phyloP scores from a whole-genome alignment of 2,888 invertebrate species.

The Cotesia congregata region DNA sequence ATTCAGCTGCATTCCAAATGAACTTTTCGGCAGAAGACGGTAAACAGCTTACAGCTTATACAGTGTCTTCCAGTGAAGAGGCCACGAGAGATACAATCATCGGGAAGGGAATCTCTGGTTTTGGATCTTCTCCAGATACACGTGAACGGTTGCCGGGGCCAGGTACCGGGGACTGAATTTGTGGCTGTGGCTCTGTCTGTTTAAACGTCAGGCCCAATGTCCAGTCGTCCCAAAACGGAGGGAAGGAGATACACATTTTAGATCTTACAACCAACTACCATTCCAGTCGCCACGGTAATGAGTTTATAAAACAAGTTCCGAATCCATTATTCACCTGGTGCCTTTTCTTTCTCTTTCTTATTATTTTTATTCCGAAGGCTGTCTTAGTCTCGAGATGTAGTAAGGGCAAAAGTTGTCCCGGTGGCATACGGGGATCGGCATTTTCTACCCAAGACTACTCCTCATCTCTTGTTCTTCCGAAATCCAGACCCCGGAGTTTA shows the following conservation, averaged over 20 bases:
- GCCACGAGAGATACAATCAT: slow-evolving; percentile 51
- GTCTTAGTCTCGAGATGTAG: no score
- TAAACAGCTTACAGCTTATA: neutral
- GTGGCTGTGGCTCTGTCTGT: slow-evolving; percentile 20
- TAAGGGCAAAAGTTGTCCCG: slow-evolving; percentile 32
- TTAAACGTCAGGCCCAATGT: slow-evolving; percentile 22
- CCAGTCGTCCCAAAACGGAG: slow-evolving; percentile 33
- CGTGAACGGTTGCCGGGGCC: no score
- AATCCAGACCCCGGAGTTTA: slow-evolving; percentile 11
- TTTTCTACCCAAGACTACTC: slow-evolving; percentile 28
- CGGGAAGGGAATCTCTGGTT: slow-evolving; percentile 49
- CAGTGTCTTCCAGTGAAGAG: slow-evolving; percentile 5
- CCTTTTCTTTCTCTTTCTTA: no score
- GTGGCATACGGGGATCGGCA: slow-evolving; percentile 53
- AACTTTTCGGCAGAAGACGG: slow-evolving; percentile 48
- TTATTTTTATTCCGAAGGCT: no score
- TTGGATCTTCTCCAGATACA: slow-evolving; percentile 37
- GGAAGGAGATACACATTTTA: slow-evolving; percentile 46
- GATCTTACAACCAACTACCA: slow-evolving; percentile 55
- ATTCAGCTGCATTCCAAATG: slow-evolving; percentile 53
- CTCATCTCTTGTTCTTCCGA: neutral
- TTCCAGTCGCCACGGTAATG: slow-evolving; percentile 54
- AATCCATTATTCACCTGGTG: slow-evolving; percentile 52
- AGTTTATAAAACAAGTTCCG: slow-evolving; percentile 56
- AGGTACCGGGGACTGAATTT: no score